Evolutionary conservation across 2,888 invertebrate genomes (phyloP), one percentile per base, ranked within the genome.

Genomic region (Steinernema carpocapsae): DNA sequence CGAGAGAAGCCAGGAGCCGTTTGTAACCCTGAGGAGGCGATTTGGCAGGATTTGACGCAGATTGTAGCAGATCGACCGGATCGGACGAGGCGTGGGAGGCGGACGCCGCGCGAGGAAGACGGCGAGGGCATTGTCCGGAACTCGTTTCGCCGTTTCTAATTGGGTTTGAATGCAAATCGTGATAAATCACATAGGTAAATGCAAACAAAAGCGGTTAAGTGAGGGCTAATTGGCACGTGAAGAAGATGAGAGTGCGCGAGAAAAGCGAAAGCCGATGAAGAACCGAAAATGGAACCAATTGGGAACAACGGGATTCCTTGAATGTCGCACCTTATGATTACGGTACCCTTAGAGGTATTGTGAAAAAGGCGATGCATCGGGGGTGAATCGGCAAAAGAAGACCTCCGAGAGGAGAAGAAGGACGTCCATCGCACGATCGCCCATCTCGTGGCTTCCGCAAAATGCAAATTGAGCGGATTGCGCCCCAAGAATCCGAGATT

Each of bases 131-230:
- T 26, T 26, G 22, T 26, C 19, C 26, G 56, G 64, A 64, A 64
- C 64, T 32, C 64, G 64, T 64, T 64, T 32, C 64, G 32, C 14
- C 29, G 26, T 56, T 32, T 26, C 64, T 64, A 64, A 64, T 64
- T 64, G 64, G 64, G 64, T 64, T 64, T 32, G 17, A 29, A 32
- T 64, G 64, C 32, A 37, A 64, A 64, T n/a, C 64, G 32, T 32
- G 24, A 26, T 14, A 37, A 37, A 37, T 56, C 24, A 22, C 24
- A 26, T 12, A 29, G 64, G 64, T 64, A 64, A 64, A 32, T 24
- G 64, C 64, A 64, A 64, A 64, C 64, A 64, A 64, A 64, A 64
- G 64, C 64, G 64, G 64, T 64, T 29, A 64, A 64, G 64, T 32
- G 64, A 29, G 14, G 29, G 64, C 64, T 64, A 64, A 64, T 64